Evolutionary conservation across 2,888 invertebrate genomes (phyloP).

Genomic region (Halocaridina rubra): DNA sequence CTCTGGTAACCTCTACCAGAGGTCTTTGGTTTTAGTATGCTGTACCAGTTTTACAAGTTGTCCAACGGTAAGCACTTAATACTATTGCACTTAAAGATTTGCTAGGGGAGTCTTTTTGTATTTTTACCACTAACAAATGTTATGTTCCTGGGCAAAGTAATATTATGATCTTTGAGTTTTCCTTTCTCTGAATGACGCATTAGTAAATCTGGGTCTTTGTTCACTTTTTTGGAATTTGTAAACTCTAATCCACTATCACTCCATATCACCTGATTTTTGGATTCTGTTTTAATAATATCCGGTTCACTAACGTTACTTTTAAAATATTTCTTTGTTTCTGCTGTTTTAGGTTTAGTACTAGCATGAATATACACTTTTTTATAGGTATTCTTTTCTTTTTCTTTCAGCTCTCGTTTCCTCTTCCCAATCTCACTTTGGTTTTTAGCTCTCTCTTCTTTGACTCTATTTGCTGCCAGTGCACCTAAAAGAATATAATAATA

Average conservation of each 20-base stretch:
- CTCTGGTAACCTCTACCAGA: no score
- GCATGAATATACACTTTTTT: slow-evolving; percentile 26
- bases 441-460: slow-evolving; percentile 29
- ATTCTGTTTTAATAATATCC: background rate
- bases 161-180: background rate
- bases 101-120: no score
- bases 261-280: slow-evolving; percentile 15
- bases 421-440: slow-evolving; percentile 16
- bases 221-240: background rate
- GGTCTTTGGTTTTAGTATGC: no score
- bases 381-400: slow-evolving; percentile 36
- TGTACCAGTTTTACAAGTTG: no score
- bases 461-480: slow-evolving; percentile 41
- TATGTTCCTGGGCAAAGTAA: slow-evolving; percentile 18
- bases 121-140: slow-evolving; percentile 12
- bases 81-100: no score
- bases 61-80: no score
- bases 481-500: slow-evolving; percentile 36
- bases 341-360: slow-evolving; percentile 17
- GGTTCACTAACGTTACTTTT: background rate
- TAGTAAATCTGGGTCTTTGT: no score
- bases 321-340: background rate
- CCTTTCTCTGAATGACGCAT: background rate
- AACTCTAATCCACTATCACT: slow-evolving; percentile 31
- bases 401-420: slow-evolving; percentile 4